Base-by-base conservation (phyloP, 2,113 vertebrate genomes). In the Oncorhynchus nerka region DNA sequence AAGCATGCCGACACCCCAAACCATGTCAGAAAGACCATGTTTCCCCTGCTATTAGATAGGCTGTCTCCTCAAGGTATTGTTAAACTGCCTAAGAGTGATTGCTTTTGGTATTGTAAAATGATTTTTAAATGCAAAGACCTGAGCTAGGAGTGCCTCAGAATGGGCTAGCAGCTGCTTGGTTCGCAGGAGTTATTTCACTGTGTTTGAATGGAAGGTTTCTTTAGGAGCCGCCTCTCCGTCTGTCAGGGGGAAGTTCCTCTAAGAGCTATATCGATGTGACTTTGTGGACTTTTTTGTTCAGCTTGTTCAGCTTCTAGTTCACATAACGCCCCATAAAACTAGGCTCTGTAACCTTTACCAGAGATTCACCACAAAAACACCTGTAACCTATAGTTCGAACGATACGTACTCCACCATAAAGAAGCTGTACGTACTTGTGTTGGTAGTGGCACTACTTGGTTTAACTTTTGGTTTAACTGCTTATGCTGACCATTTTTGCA, bases 61-160 rank as follows among this genome's bases (percentile, higher is more conserved):
- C 19, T 55, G 45, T 61, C 45, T 68, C 57, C 55, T 39, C 68
- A 57, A 22, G 9, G n/a, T 9, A 8, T 71, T 68, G 39, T 71
- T 57, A n/a, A 59, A 67, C 39, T 72, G 34, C 9, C 68, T 45
- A 20, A 69, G n/a, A 39, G 45, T 48, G 49, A 74, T 72, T 65
- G 51, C 48, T 77, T 70, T 71, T 68, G 76, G 76, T 55, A 75
- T 57, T 49, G 75, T 84, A 66, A 82, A 78, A 70, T 78, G 9
- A n/a, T 81, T 86, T 83, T 77, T 79, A 89, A 89, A 91, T 84
- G 82, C 69, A 85, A 78, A 70, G 81, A 75, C 75, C 81, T 64
- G 55, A 39, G 75, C 72, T 49, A 59, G 15, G 74, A 68, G 67
- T 28, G 71, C 67, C 79, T 75, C 78, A 72, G 85, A 84, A 80